Evolutionary conservation across 2,113 vertebrate species (phyloP).

Genomic region (Lipophrys pholis): DNA sequence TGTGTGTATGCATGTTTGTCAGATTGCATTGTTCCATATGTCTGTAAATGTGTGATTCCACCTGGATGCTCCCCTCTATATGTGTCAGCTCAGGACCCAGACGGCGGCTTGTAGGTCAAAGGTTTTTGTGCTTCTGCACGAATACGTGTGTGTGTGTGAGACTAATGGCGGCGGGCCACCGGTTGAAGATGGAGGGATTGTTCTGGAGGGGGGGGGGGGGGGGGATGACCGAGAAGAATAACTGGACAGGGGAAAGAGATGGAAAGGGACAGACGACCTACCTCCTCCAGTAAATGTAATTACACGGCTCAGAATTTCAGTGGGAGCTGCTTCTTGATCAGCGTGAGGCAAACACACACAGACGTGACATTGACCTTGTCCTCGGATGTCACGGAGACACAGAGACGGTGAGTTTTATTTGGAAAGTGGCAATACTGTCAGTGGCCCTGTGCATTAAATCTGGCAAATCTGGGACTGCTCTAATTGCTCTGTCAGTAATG

Average conservation of each 20-base stretch:
- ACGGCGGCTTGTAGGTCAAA: slow-evolving; percentile 5
- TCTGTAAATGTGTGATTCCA: slow-evolving; percentile 18
- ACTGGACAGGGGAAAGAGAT: slow-evolving; percentile 30
- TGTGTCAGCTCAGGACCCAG: background rate
- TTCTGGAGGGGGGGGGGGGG: background rate
- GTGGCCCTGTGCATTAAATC: background rate
- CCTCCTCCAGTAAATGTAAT: slow-evolving; percentile 63
- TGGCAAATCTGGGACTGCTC: slow-evolving; percentile 10
- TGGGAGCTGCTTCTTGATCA: slow-evolving; percentile 35
- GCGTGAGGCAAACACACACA: slow-evolving; percentile 4
- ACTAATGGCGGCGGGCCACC: slow-evolving; percentile 36
- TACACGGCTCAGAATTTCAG: slow-evolving; percentile 31
- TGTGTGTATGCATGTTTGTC: slow-evolving; percentile 28
- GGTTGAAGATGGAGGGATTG: slow-evolving; percentile 20
- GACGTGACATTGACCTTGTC: slow-evolving; percentile 51
- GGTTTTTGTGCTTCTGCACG: slow-evolving; percentile 2
- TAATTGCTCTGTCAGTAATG: slow-evolving; percentile 20
- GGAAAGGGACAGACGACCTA: slow-evolving; percentile 35
- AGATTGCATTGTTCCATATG: slow-evolving; percentile 20
- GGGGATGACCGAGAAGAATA: slow-evolving; percentile 32
- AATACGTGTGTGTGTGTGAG: slow-evolving; percentile 15
- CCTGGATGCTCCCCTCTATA: background rate
- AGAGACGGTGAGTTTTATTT: background rate
- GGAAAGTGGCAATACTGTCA: background rate
- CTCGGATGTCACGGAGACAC: slow-evolving; percentile 1